Conservation (phyloP, 2,888 invertebrate genomes). For the Volucella zonaria region DNA sequence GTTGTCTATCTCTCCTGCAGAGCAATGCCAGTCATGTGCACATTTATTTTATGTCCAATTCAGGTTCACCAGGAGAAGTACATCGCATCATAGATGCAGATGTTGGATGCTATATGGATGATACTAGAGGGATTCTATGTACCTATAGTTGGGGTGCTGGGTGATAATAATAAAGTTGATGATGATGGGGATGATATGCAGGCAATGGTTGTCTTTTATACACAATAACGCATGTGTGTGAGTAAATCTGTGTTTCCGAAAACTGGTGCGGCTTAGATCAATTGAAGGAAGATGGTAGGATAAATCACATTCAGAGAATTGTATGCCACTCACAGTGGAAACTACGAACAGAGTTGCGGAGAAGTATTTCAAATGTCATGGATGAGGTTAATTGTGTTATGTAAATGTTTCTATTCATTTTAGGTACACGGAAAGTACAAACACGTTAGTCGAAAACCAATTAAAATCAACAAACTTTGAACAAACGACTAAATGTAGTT, state of each 20-base stretch:
- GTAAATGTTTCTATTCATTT: neutral
- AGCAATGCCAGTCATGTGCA: constrained; percentile 61
- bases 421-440: constrained; percentile 22
- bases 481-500: neutral
- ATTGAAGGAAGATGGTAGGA: constrained; percentile 41
- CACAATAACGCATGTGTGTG: neutral
- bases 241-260: constrained; percentile 18
- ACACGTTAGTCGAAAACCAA: neutral
- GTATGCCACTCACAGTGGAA: constrained; percentile 52
- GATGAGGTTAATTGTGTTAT: constrained; percentile 15
- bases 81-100: constrained; percentile 37
- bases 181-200: constrained; percentile 50
- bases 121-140: constrained; percentile 9
- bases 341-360: constrained; percentile 17
- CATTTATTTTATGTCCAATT: constrained; percentile 64
- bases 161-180: constrained; percentile 25
- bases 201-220: neutral
- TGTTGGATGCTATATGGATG: constrained; percentile 45
- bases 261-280: constrained; percentile 47
- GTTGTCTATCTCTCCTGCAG: constrained; percentile 48
- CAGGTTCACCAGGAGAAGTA: constrained; percentile 50
- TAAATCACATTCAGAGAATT: constrained; percentile 49
- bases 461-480: neutral
- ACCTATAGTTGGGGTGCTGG: neutral
- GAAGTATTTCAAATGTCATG: constrained; percentile 44